A percentile compares a stretch with the other conserved stretches of the same genome.
Evolutionary conservation across 1,140 invertebrate genomes (phyloP).

Genomic region (Tigriopus japonicus): DNA sequence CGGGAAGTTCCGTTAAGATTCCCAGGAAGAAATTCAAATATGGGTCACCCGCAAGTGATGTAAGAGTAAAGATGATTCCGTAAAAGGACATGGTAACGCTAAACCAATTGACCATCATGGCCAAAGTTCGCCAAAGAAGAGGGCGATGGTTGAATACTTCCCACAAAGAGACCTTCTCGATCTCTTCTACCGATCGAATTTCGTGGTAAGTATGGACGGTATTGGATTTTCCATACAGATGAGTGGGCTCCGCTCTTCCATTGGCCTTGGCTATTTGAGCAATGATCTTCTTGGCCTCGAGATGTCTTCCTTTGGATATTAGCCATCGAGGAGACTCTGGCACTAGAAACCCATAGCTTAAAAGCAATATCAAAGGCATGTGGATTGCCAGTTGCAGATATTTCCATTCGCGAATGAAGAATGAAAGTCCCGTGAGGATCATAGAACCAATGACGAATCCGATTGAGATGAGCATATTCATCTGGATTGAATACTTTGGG

Average conservation of each 20-base stretch:
- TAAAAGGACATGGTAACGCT: constrained; percentile 15
- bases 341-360: constrained; percentile 18
- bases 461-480: neutral
- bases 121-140: constrained; percentile 1
- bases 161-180: neutral
- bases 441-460: neutral
- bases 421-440: neutral
- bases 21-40: constrained; percentile 15
- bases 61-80: constrained; percentile 11
- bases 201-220: neutral
- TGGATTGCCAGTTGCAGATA: neutral
- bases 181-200: neutral
- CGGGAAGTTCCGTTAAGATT: constrained; percentile 15
- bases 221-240: neutral
- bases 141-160: constrained; percentile 1
- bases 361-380: neutral
- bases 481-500: neutral
- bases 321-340: constrained; percentile 31
- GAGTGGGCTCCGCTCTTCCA: constrained; percentile 17
- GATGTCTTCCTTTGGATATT: constrained; percentile 23
- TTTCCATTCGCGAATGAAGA: neutral
- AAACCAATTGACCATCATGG: constrained; percentile 15
- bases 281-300: constrained; percentile 22
- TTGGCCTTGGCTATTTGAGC: constrained; percentile 15
- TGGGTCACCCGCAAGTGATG: constrained; percentile 12